Conservation (phyloP, 1,140 invertebrate species). For the Doryteuthis pealeii region DNA sequence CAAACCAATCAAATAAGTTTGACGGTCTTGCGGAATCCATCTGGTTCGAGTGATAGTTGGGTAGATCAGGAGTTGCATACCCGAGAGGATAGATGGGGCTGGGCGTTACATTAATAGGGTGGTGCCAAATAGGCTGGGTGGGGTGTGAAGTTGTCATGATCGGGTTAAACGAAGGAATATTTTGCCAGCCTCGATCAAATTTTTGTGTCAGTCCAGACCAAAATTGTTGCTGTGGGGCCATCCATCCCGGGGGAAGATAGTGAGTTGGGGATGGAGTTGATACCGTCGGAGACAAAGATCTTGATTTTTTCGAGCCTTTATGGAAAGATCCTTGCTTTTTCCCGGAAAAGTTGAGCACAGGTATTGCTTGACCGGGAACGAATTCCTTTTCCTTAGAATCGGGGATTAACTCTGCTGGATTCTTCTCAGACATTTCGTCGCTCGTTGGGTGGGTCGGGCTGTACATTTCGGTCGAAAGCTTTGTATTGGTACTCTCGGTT, state of each 20-base stretch:
- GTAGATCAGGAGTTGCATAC: not conserved
- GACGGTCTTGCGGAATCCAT: not conserved
- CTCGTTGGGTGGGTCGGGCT: not conserved
- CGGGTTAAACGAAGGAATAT: not conserved
- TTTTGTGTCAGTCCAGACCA: not conserved
- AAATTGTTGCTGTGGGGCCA: not conserved
- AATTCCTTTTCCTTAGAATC: not conserved
- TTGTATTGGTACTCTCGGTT: too few relatives aligned
- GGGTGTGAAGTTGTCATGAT: not conserved
- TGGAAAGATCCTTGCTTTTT: not conserved
- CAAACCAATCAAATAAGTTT: conserved; percentile 8
- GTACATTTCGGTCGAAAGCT: not conserved
- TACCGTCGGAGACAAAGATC: not conserved
- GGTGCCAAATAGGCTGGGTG: not conserved
- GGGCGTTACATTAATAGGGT: not conserved
- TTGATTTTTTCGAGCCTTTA: not conserved
- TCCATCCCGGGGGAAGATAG: not conserved
- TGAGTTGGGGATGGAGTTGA: not conserved
- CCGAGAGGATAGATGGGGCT: too few relatives aligned
- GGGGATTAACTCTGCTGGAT: not conserved
- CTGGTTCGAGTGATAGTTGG: not conserved
- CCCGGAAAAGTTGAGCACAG: not conserved
- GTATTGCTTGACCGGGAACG: not conserved
- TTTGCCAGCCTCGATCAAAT: not conserved
- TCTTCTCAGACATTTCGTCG: not conserved